Percentiles rank a stretch among this genome's conserved stretches.
These are phyloP conservation scores for Trematomus loennbergii DNA, from an alignment of 2,113 vertebrate genomes.

Conservation along the genomic window DNA sequence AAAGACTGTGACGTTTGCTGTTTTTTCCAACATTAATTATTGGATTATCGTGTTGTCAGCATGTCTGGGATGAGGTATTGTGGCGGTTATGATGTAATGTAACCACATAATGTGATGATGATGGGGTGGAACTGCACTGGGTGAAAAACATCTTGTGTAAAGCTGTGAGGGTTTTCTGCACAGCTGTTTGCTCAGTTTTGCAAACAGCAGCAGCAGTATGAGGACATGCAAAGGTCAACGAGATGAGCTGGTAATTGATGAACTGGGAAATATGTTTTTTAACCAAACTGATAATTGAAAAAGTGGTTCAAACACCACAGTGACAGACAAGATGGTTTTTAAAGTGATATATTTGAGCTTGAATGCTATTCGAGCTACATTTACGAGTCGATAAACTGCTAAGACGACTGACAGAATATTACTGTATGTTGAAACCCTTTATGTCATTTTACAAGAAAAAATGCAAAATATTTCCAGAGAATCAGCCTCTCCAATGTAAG, in stretches of 20 bases:
- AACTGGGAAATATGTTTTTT: constrained; percentile 21
- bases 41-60: constrained; percentile 55
- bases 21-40: constrained; percentile 30
- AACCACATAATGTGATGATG: constrained; percentile 66
- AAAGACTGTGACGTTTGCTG: constrained; percentile 18
- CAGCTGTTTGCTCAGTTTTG: neutral
- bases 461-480: neutral
- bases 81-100: constrained; percentile 50
- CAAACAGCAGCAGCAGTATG: constrained; percentile 19
- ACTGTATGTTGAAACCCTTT: neutral
- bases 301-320: neutral
- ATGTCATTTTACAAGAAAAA: neutral
- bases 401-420: neutral
- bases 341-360: neutral
- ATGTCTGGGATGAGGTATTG: constrained; percentile 49
- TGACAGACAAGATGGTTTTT: neutral
- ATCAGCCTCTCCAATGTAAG: neutral
- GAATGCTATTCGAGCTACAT: neutral
- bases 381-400: neutral
- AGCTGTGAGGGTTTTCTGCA: constrained; percentile 14
- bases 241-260: constrained; percentile 40
- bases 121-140: constrained; percentile 31
- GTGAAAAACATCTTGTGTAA: constrained; percentile 46
- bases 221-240: constrained; percentile 32
- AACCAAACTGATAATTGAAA: neutral